Evolutionary conservation across 2,888 invertebrate species (phyloP).

Genomic region (Alsophila aescularia): DNA sequence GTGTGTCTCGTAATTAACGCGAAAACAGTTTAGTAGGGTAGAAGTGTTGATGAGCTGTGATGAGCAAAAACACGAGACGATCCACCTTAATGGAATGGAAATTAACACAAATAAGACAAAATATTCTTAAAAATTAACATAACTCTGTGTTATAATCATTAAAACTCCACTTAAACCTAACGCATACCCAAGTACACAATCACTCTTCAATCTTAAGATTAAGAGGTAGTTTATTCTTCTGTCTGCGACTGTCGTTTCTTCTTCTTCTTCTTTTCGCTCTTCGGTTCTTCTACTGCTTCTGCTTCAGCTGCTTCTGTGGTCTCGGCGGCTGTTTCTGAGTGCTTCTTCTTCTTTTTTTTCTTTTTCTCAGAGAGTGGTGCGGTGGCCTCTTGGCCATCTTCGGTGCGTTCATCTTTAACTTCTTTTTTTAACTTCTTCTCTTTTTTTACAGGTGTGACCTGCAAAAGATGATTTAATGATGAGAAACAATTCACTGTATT

Average conservation of each 20-base stretch:
- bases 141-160: constrained; percentile 11
- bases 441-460: constrained; percentile 63
- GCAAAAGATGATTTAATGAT: constrained; percentile 1
- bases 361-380: constrained; percentile 74
- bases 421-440: constrained; percentile 62
- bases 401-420: constrained; percentile 56
- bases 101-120: constrained; percentile 6
- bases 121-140: constrained; percentile 10
- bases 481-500: background rate
- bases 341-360: constrained; percentile 82
- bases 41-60: too few species aligned
- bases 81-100: background rate
- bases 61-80: too few species aligned
- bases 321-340: constrained; percentile 61
- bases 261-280: constrained; percentile 76
- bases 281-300: constrained; percentile 43
- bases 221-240: constrained; percentile 58
- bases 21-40: too few species aligned
- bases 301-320: constrained; percentile 45
- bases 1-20: too few species aligned
- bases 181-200: constrained; percentile 18
- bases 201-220: constrained; percentile 7
- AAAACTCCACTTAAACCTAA: constrained; percentile 10
- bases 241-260: constrained; percentile 59
- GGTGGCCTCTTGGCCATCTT: constrained; percentile 45